Base-by-base conservation (phyloP, 2,888 invertebrate species). In the Ectropis crepuscularia region DNA sequence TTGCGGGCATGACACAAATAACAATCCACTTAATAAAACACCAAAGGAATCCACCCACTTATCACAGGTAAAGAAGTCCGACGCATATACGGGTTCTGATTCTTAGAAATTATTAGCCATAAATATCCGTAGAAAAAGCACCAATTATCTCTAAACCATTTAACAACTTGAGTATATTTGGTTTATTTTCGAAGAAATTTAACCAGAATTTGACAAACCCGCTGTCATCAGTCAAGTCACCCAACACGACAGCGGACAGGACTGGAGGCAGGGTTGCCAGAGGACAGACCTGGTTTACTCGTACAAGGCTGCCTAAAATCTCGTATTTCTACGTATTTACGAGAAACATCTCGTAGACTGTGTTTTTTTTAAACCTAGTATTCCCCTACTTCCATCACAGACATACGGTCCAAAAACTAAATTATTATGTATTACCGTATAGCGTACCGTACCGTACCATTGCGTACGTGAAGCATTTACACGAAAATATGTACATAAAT, bases 1-100 rank as follows among this genome's bases (percentile, higher is more conserved):
- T 84, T 82, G 81, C 82, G 81, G 87, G 82, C 89, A 89, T 89
- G 86, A 86, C 90, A 89, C 86, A 85, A 85, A 83, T 83, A 83
- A 81, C 79, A 81, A 79, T 81, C 75, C 78, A 79, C 73, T 74
- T 80, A 77, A 69, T 75, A 65, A 68, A 63, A 69, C 65, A 62
- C 12, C 59, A 47, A 74, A 76, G 72, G 77, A 84, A 86, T 86
- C 89, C 90, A 88, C 91, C 92, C 91, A 91, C 91, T 88, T 88
- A 82, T 74, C 68, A 67, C 61, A 69, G 72, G 69, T 68, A 71
- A 54, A 65, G 67, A 73, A 70, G 63, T 65, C 60, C 62, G 53
- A 51, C 48, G 16, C 58, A 69, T 62, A 10, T 63, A 65, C 43
- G 57, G 28, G 16, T 16, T 48, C 11, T 48, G 36, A 41, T 45